Evolutionary conservation across 1,140 invertebrate genomes (phyloP).

Genomic region (Hylaeus anthracinus): DNA sequence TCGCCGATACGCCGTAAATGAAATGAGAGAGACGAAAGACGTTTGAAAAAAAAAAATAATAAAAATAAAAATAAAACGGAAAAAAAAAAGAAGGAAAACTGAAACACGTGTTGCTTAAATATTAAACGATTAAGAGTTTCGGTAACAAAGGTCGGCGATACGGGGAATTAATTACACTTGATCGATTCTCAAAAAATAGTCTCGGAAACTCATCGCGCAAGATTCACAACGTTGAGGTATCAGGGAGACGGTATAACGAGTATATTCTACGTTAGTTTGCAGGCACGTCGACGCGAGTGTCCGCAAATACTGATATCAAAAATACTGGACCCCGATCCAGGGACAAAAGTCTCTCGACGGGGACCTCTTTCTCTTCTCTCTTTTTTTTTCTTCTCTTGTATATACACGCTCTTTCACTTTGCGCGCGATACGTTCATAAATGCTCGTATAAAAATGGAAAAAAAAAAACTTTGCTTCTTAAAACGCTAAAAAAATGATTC

Average conservation of each 20-base stretch:
- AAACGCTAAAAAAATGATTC: conserved; percentile 45
- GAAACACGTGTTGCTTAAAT: conserved; percentile 31
- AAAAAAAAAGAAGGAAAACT: too few species aligned
- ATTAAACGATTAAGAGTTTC: conserved; percentile 36
- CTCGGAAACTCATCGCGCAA: conserved; percentile 7
- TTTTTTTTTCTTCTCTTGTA: conserved; percentile 6
- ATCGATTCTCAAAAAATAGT: conserved; percentile 6
- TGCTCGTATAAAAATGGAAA: conserved; percentile 48
- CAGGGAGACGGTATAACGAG: conserved; percentile 42
- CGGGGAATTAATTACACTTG: conserved; percentile 8
- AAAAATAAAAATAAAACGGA: background rate
- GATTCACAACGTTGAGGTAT: conserved; percentile 33
- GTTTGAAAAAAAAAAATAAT: conserved; percentile 8
- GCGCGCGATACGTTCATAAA: conserved; percentile 34
- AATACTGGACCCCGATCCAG: conserved; percentile 75
- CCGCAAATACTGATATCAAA: conserved; percentile 80
- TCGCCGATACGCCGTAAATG: conserved; percentile 17
- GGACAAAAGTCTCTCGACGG: conserved; percentile 51
- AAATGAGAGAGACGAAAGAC: background rate
- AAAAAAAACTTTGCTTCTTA: conserved; percentile 27
- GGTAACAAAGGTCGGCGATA: conserved; percentile 33
- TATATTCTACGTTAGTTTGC: conserved; percentile 63
- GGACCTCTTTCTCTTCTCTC: conserved; percentile 45
- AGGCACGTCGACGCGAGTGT: conserved; percentile 63
- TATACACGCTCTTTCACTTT: background rate